Evolutionary conservation across 2,888 invertebrate species (phyloP), one percentile per base, ranked within the genome.

Genomic region (Drosophila formosana): DNA sequence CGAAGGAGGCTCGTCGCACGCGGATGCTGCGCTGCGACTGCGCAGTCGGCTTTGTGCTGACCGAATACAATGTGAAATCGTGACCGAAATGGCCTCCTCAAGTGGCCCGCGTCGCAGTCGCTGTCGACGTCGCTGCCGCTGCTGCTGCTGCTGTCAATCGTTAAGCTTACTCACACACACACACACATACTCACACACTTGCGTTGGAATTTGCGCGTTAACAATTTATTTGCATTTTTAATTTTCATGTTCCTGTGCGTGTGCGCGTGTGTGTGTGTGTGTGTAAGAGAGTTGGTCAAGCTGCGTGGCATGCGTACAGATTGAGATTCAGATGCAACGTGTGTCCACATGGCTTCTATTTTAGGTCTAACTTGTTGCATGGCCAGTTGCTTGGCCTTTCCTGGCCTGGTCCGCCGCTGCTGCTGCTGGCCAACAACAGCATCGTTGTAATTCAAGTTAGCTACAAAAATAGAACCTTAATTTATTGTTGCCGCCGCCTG

Each of bases 211-310:
- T 82, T 81, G 88, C 75, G 72, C 80, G 77, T 85, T 88, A 82
- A 89, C 85, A 88, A 88, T 85, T 89, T 89, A 85, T 85, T 85
- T 89, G 84, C 84, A 85, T 85, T 85, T 89, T 85, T 89, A 85
- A 85, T 85, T 89, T 89, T 85, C 82, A 85, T 89, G 88, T 88
- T 65, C 69, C 61, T 53, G 37, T 46, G 55, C 53, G 26, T 39
- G 41, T 47, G 37, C 23, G 47, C 56, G 30, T 56, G 62, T 70
- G 66, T 66, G 50, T 39, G 25, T 43, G 11, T 41, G 39, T 11
- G 7, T 51, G 45, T 39, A 75, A 74, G 81, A 74, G 81, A 62
- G 64, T 78, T 78, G 78, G 78, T 71, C 82, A 78, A 78, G 72
- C 63, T 63, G 50, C 72, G 45, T 47, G 63, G 39, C 47, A 64